phyloP scores from a whole-genome alignment of 2,888 invertebrate species.

The Eupithecia dodoneata region DNA sequence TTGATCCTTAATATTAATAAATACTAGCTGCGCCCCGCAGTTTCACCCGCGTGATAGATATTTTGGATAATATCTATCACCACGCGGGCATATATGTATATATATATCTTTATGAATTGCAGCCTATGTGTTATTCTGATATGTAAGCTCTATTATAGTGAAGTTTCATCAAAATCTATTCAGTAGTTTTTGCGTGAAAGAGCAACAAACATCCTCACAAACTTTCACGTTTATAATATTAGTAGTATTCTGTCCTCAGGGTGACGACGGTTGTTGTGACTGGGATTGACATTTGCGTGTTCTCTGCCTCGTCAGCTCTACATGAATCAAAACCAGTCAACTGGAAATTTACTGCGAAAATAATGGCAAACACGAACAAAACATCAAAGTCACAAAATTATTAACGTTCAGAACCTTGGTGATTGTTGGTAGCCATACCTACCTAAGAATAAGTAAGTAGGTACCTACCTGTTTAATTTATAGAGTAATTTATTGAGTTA shows the following conservation, averaged over 20 bases:
- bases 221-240: no score
- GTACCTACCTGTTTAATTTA: neutral
- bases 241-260: slow-evolving; percentile 41
- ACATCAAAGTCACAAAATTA: neutral
- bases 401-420: neutral
- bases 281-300: slow-evolving; percentile 74
- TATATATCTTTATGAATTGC: no score
- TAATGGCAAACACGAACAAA: slow-evolving; percentile 42
- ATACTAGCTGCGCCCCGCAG: neutral
- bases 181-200: no score
- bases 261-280: slow-evolving; percentile 83
- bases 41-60: no score
- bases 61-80: no score
- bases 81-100: no score
- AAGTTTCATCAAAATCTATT: no score
- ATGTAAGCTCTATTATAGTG: no score
- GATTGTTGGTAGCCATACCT: neutral
- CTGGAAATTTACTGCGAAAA: slow-evolving; percentile 47
- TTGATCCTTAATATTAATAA: slow-evolving; percentile 32
- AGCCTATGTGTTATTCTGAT: no score
- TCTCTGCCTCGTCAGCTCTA: slow-evolving; percentile 36
- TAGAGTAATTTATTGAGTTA: neutral
- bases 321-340: slow-evolving; percentile 41
- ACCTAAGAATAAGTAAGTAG: neutral
- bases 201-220: no score